phyloP scores from a whole-genome alignment of 2,797 vertebrate genomes.

The Sarcoramphus papa region DNA sequence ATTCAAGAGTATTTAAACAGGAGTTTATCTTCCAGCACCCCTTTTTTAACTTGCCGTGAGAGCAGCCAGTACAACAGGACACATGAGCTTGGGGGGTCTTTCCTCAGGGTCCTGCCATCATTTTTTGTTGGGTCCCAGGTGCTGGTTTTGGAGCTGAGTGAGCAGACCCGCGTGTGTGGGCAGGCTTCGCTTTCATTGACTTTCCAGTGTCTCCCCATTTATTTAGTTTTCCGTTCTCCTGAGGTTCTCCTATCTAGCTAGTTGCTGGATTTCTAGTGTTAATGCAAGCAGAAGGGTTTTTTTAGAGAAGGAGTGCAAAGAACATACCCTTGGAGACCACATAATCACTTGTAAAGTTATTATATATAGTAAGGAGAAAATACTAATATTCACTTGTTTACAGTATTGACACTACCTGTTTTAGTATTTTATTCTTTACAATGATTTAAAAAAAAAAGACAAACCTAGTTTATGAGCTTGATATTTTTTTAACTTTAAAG shows the following conservation, averaged over 20 bases:
- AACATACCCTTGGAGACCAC: neutral
- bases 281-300: neutral
- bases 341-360: neutral
- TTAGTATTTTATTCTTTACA: neutral
- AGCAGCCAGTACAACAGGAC: neutral
- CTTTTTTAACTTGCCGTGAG: neutral
- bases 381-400: neutral
- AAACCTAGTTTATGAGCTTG: neutral
- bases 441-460: neutral
- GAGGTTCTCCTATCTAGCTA: neutral
- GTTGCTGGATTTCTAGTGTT: neutral
- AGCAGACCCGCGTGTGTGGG: neutral
- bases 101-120: fast-evolving
- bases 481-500: neutral
- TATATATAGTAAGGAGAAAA: neutral
- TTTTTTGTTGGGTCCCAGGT: neutral
- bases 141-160: neutral
- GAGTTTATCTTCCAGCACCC: neutral
- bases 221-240: neutral
- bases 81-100: neutral
- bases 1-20: neutral
- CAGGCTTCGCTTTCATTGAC: neutral
- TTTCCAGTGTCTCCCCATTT: neutral
- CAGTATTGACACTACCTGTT: neutral
- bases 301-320: neutral